These are phyloP conservation scores for Pedetes capensis DNA, from an alignment of 2,113 vertebrate species.

Conservation along the genomic window DNA sequence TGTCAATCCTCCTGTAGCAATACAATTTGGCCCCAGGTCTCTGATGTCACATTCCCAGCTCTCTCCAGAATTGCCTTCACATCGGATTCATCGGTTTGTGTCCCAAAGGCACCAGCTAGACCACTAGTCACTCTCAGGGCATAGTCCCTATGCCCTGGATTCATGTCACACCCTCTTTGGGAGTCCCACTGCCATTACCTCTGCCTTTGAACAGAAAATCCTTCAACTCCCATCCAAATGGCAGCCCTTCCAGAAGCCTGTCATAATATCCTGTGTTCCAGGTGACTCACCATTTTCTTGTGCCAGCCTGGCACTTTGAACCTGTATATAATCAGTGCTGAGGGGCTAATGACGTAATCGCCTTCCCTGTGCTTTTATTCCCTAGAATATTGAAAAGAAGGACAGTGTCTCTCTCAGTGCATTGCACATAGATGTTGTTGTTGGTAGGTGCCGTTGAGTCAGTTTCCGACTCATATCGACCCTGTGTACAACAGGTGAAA, in stretches of 20 bases:
- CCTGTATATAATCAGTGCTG: accelerated
- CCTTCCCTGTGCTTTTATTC: neutral
- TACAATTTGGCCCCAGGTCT: neutral
- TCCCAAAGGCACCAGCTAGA: neutral
- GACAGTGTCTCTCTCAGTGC: neutral
- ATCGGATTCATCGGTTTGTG: accelerated
- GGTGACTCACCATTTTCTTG: neutral
- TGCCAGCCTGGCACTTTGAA: neutral
- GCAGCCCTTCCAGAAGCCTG: neutral
- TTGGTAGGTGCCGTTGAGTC: too few relatives aligned
- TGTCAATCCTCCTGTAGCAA: accelerated
- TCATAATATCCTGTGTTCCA: neutral
- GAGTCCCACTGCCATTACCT: neutral
- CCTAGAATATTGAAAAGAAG: neutral
- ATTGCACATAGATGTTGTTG: too few relatives aligned
- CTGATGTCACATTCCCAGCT: accelerated
- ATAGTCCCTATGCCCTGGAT: accelerated
- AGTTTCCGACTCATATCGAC: too few relatives aligned
- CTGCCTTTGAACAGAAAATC: neutral
- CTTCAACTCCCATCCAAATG: neutral
- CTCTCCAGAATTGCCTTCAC: neutral
- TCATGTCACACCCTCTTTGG: accelerated
- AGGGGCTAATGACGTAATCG: neutral
- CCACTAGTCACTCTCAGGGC: neutral
- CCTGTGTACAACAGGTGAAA: too few relatives aligned